Evolutionary conservation across 2,888 invertebrate genomes (phyloP), one percentile per base, ranked within the genome.

Genomic region (Cremastobaeus sp.): DNA sequence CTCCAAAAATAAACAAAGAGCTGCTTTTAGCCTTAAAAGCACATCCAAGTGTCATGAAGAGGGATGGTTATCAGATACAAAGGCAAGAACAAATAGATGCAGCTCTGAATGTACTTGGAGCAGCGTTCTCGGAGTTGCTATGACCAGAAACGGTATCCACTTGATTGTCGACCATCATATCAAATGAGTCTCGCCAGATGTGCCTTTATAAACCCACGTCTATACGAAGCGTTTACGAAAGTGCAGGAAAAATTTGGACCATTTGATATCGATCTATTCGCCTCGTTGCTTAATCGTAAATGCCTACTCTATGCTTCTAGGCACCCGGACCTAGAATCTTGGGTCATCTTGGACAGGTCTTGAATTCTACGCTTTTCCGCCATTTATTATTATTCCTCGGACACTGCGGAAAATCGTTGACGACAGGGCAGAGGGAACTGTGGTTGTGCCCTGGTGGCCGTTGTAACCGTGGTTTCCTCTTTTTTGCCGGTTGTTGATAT

Each of bases 131-230:
- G 0, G 39, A 15, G 1, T 6, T 62, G 0, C 2, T 41, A 3
- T 37, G 55, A n/a, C 60, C 52, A 1, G 59, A 68, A 5, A 3
- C 47, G 60, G 47, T 1, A 59, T 55, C 0, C 45, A 35, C 11
- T 39, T 69, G 3, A 17, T 69, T 9, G 60, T 28, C 0, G 59
- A 69, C 25, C 45, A 48, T 3, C 52, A 52, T 9, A 18, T 37
- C n/a, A 41, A 4, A 21, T 60, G 3, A 60, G 52, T 0, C 8
- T 59, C 9, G 45, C 45, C 11, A 17, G 60, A 4, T 35, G 52
- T 2, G 52, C 52, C 0, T 60, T 60, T 11, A 69, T 54, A 17
- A 69, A 69, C 15, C 69, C 69, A 3, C 3, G 30, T n/a, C n/a
- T 60, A 6, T 60, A 25, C 6, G 1, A 9, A 6, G 35, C 6